These are phyloP conservation scores for Nemurella pictetii DNA, from an alignment of 2,888 invertebrate species.

Conservation along the genomic window DNA sequence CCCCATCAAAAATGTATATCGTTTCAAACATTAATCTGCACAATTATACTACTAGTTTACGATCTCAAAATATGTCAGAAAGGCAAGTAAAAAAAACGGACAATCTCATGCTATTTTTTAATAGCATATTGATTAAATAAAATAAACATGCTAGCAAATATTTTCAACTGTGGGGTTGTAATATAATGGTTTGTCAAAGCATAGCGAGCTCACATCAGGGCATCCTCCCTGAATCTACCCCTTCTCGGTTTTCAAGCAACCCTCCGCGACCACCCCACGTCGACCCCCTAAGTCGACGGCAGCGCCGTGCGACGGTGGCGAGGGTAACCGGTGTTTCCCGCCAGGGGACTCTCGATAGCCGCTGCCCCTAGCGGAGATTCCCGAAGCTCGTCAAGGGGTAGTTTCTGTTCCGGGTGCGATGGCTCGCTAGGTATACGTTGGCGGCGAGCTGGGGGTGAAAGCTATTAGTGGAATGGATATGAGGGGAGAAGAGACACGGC, in stretches of 20 bases:
- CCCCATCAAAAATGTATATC: not conserved
- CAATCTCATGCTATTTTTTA: not conserved
- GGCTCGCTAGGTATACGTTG: constrained; percentile 9
- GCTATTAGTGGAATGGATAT: not conserved
- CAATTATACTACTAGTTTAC: not conserved
- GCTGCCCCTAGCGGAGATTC: constrained; percentile 9
- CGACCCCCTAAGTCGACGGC: not conserved
- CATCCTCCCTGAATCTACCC: not conserved
- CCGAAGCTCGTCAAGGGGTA: not conserved
- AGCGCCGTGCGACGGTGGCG: not conserved
- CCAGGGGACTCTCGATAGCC: not conserved
- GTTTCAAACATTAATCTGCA: not conserved
- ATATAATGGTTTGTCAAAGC: not conserved
- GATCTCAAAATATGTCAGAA: not conserved
- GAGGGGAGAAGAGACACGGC: too few relatives aligned
- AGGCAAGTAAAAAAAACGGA: not conserved
- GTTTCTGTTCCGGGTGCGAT: not conserved
- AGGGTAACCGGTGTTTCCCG: not conserved
- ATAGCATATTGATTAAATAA: not conserved
- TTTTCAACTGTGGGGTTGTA: not conserved
- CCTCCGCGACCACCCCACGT: not conserved
- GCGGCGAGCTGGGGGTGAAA: not conserved
- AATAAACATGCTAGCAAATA: not conserved
- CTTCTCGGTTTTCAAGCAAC: not conserved
- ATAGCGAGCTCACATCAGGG: not conserved